Percentiles rank a stretch among this genome's conserved stretches.
phyloP scores from a whole-genome alignment of 2,888 invertebrate genomes.

The Crocallis elinguaria region DNA sequence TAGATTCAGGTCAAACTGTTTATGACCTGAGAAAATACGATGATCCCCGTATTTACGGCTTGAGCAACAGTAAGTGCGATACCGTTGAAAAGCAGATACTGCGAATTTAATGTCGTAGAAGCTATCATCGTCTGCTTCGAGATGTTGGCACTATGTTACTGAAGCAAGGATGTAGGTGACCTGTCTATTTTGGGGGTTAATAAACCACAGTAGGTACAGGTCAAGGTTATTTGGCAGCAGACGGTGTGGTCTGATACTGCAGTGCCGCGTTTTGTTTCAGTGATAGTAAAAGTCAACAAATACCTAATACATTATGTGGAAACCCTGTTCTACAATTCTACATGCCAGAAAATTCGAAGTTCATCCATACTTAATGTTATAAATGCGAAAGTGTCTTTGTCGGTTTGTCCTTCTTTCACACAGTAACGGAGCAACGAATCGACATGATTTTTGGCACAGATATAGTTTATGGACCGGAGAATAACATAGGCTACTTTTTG shows the following conservation, averaged over 20 bases:
- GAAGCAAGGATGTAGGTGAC: slow-evolving; percentile 23
- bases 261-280: slow-evolving; percentile 8
- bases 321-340: slow-evolving; percentile 6
- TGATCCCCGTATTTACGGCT: slow-evolving; percentile 27
- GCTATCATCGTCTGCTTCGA: slow-evolving; percentile 8
- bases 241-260: slow-evolving; percentile 10
- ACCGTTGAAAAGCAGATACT: slow-evolving; percentile 28
- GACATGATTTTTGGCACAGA: too few relatives aligned
- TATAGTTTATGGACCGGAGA: too few relatives aligned
- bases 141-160: slow-evolving; percentile 23
- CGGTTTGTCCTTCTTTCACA: too few relatives aligned
- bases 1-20: slow-evolving; percentile 49
- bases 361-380: too few relatives aligned
- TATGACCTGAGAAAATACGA: slow-evolving; percentile 38
- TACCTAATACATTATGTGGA: slow-evolving; percentile 7
- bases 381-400: too few relatives aligned
- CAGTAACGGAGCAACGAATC: too few relatives aligned
- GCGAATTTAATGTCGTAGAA: slow-evolving; percentile 20
- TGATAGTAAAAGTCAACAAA: slow-evolving; percentile 22
- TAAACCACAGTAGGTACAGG: slow-evolving; percentile 19
- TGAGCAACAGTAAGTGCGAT: slow-evolving; percentile 27
- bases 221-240: slow-evolving; percentile 38
- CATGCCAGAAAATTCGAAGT: slow-evolving; percentile 2
- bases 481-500: too few relatives aligned
- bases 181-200: slow-evolving; percentile 24